Percentiles rank a stretch among this genome's conserved stretches.
Evolutionary conservation across 2,888 invertebrate species (phyloP).

Genomic region (Sarcophaga rosellei): DNA sequence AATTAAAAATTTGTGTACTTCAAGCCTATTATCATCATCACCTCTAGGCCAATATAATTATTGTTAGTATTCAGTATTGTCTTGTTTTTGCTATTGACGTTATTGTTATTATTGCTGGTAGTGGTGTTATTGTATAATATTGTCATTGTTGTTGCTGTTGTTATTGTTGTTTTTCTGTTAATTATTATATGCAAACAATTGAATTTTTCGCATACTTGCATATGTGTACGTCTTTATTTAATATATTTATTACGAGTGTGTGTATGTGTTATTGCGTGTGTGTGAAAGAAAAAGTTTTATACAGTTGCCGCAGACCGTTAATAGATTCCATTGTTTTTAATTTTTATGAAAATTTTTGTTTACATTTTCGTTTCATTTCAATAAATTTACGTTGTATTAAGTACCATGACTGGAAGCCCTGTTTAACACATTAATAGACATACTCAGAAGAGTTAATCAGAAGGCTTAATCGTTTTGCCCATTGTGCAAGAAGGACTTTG

Average conservation of each 20-base stretch:
- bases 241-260: no score
- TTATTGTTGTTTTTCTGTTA: no score
- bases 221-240: no score
- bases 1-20: not conserved
- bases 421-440: not conserved
- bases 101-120: no score
- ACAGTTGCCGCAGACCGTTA: conserved; percentile 7
- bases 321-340: conserved; percentile 66
- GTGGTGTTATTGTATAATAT: no score
- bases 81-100: not conserved
- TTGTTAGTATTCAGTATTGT: not conserved
- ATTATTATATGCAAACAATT: no score
- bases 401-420: conserved; percentile 34
- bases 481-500: no score
- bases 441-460: not conserved
- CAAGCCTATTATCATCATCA: not conserved
- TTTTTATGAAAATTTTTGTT: conserved; percentile 62
- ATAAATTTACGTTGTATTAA: conserved; percentile 27
- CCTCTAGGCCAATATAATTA: not conserved
- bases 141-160: no score
- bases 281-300: no score
- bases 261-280: no score
- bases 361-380: not conserved
- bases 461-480: not conserved
- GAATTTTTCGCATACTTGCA: no score